Base-by-base conservation (phyloP, 2,797 vertebrate species). In the Sebastiscus tertius region DNA sequence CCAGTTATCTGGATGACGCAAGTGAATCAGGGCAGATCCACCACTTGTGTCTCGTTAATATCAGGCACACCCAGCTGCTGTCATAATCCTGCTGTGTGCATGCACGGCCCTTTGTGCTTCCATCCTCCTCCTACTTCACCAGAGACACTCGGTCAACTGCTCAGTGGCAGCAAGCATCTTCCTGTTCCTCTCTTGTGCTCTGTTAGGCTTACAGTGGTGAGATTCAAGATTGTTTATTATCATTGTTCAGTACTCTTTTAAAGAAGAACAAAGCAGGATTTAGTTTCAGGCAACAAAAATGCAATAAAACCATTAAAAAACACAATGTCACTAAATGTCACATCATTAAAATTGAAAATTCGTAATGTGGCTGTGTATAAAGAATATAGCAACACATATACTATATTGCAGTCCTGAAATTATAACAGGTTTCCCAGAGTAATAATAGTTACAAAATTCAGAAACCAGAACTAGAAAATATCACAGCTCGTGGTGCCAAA, bases 31-130 rank as follows among this genome's bases (percentile, higher is more conserved):
- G 85, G 91, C 90, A 91, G 89, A 91, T 91, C 88, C 79, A 86
- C 80, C 90, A 80, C 89, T 92, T 89, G 87, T 88, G 89, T 89
- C 88, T 88, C 84, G 87, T 91, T 87, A 91, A 90, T 85, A 87
- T 77, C 86, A 88, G 89, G 79, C 90, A 80, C 92, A 87, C 91
- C 86, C 91, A 88, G 83, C 86, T 91, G 88, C 86, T 93, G 88
- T 91, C 89, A 85, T 83, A 70, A 66, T 66, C 69, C 73, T 76
- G 77, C 78, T 64, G 83, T 69, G 72, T 81, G 71, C 78, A 56
- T 81, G 71, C 78, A 52, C 1, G 14, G 39, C 56, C 55, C 73
- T 75, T 34, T 67, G 63, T 66, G 70, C 58, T 72, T 75, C 63
- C 72, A 81, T 81, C 70, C 58, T 42, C 73, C 77, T 42, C 58